Evolutionary conservation across 2,888 invertebrate species (phyloP).

Genomic region (Allygus modestus): DNA sequence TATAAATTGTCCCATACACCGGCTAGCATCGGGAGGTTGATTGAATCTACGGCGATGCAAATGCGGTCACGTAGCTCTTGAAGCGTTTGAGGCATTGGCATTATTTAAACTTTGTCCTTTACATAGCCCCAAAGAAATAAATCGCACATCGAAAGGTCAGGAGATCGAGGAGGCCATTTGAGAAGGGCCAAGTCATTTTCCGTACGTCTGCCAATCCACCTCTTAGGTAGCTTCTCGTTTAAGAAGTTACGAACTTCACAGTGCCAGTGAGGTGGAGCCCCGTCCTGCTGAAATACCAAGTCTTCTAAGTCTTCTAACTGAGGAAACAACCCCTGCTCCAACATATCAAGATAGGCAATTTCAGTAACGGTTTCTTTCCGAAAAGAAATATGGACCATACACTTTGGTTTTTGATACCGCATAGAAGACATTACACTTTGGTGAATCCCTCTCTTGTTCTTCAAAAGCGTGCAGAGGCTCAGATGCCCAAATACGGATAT

Average conservation of each 20-base stretch:
- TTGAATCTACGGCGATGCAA: neutral
- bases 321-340: conserved; percentile 23
- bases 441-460: conserved; percentile 28
- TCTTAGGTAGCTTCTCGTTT: conserved; percentile 30
- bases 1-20: neutral
- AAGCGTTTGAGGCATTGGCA: conserved; percentile 26
- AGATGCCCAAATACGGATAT: conserved; percentile 37
- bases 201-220: conserved; percentile 15
- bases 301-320: conserved; percentile 9
- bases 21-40: neutral
- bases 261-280: conserved; percentile 39
- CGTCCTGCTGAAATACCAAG: conserved; percentile 34
- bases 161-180: conserved; percentile 16
- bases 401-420: conserved; percentile 21
- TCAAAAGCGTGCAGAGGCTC: conserved; percentile 15
- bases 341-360: conserved; percentile 12
- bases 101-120: conserved; percentile 22
- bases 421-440: conserved; percentile 11
- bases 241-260: conserved; percentile 32
- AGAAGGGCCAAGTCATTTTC: conserved; percentile 20
- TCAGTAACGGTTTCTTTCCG: neutral
- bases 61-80: conserved; percentile 17
- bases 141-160: conserved; percentile 17
- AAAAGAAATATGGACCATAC: conserved; percentile 33
- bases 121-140: neutral